A percentile compares a stretch with the other conserved stretches of the same genome.
Evolutionary conservation across 2,113 vertebrate genomes (phyloP).

Genomic region (Rhea pennata): DNA sequence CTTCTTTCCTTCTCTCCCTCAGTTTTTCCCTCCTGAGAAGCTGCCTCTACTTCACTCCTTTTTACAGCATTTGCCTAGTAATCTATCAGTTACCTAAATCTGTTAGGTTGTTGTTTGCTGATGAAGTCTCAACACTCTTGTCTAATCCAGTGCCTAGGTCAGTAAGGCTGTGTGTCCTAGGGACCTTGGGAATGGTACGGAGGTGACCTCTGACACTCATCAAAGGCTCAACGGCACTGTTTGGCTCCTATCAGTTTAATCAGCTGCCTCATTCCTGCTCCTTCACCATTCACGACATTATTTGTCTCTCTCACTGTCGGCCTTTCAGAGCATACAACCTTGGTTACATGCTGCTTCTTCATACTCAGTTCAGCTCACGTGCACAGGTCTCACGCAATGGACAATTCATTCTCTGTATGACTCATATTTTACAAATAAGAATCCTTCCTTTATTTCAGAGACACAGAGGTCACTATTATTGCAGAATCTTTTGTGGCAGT

Average conservation of each 20-base stretch:
- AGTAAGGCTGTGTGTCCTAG: conserved; percentile 28
- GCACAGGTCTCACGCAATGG: not conserved
- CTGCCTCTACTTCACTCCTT: not conserved
- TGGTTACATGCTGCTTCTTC: not conserved
- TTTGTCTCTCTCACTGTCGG: not conserved
- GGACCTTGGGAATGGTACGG: conserved; percentile 27
- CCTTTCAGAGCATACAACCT: not conserved
- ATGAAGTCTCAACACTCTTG: conserved; percentile 38
- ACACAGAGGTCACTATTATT: not conserved
- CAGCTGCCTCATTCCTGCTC: conserved; percentile 39
- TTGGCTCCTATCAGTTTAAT: conserved; percentile 61
- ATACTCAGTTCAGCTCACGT: not conserved
- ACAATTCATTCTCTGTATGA: not conserved
- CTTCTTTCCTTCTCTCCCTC: not conserved
- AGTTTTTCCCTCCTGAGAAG: not conserved
- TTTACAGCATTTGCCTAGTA: not conserved
- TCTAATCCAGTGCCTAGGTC: conserved; percentile 59
- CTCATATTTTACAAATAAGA: not conserved
- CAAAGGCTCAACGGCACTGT: conserved; percentile 43
- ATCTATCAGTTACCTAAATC: not conserved
- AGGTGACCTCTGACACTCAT: conserved; percentile 68
- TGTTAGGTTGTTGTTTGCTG: conserved; percentile 36
- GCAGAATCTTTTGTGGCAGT: not conserved
- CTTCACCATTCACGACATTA: not conserved
- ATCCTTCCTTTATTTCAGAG: conserved; percentile 11